A percentile compares a stretch with the other conserved stretches of the same genome.
Conservation (phyloP, 2,113 vertebrate species). For the Azemiops feae region DNA sequence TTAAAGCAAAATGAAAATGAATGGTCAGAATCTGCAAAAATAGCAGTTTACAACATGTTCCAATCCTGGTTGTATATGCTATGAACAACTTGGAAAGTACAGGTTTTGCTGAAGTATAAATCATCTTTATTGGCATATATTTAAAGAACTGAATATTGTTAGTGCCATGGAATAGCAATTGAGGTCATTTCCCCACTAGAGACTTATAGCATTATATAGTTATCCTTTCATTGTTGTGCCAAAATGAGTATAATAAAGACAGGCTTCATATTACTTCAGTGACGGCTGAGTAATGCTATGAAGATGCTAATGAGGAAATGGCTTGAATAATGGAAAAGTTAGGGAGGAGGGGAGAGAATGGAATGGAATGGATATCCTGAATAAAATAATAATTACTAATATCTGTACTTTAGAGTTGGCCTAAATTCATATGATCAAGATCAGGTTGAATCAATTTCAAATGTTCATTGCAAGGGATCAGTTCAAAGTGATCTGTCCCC, state of each 20-base stretch:
- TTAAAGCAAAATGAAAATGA: neutral
- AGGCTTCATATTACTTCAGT: neutral
- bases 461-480: neutral
- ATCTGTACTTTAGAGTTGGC: neutral
- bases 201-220: neutral
- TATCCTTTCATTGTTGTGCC: neutral
- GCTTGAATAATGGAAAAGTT: neutral
- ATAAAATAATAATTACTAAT: neutral
- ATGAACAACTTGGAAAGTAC: neutral
- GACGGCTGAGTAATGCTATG: neutral
- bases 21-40: neutral
- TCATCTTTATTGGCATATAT: neutral
- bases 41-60: neutral
- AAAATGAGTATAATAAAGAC: neutral
- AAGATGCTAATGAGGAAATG: neutral
- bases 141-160: neutral
- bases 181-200: neutral
- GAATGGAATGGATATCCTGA: neutral
- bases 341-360: neutral
- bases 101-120: neutral
- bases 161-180: neutral
- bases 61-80: neutral
- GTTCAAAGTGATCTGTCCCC: neutral
- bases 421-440: neutral
- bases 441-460: neutral